Percentiles rank a stretch among this genome's conserved stretches.
These are phyloP conservation scores for Iphiclides podalirius DNA, from an alignment of 2,888 invertebrate genomes.

Conservation along the genomic window DNA sequence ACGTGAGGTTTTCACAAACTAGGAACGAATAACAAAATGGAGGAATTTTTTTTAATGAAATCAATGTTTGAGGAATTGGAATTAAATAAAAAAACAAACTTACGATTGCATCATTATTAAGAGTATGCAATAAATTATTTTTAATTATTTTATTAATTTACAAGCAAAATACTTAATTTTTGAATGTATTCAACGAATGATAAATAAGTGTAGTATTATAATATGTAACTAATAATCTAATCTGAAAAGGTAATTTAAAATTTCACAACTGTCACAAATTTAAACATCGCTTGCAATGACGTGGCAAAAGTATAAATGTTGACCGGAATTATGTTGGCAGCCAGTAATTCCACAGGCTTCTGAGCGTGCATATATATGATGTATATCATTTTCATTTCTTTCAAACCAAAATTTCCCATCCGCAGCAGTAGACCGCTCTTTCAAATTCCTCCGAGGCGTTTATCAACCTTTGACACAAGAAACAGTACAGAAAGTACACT, in stretches of 20 bases:
- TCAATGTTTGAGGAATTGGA: no score
- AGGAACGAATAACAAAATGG: no score
- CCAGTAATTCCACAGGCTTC: constrained; percentile 51
- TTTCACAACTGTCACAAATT: constrained; percentile 64
- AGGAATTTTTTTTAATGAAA: no score
- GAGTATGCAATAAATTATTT: no score
- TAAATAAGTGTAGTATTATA: no score
- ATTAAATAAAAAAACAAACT: no score
- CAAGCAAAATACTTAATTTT: no score
- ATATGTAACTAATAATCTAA: no score
- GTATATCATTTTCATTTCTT: constrained; percentile 49
- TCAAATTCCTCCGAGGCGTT: constrained; percentile 58
- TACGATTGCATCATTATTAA: no score
- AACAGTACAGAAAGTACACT: constrained; percentile 63
- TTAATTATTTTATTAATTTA: no score
- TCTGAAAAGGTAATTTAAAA: constrained; percentile 31
- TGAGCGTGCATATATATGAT: constrained; percentile 57
- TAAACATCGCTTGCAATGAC: constrained; percentile 57
- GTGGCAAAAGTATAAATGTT: constrained; percentile 66
- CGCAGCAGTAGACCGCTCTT: constrained; percentile 57
- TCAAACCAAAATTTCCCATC: constrained; percentile 63
- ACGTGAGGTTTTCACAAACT: no score
- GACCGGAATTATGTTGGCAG: constrained; percentile 63
- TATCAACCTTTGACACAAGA: constrained; percentile 55
- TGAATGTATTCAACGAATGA: no score